Evolutionary conservation across 2,888 invertebrate species (phyloP), one percentile per base, ranked within the genome.

Genomic region (Pantelozetes paolii): DNA sequence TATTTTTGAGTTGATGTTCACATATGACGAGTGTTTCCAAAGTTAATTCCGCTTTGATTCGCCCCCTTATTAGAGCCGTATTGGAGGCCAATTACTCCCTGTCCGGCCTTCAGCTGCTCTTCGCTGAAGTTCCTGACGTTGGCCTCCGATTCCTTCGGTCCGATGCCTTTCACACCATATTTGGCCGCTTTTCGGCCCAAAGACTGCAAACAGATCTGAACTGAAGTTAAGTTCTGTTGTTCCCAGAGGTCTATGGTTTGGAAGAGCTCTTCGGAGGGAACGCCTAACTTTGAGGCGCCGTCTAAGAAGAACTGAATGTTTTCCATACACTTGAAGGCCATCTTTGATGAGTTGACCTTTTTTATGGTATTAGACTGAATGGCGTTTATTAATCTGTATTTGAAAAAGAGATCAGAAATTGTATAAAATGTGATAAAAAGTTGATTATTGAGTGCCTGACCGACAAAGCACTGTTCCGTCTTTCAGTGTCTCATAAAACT

Each of bases 311-410:
- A 82, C 83, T 94, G 94, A 79, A 98, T 97, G 83, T 98, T 98
- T 84, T 98, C 97, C 97, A 98, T 98, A 84, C 94, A 94, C 82
- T 96, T 96, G 84, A 97, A 98, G 75, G 92, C 94, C 89, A 94
- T 90, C 81, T 89, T 88, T 75, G 90, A 90, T 79, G 88, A 88
- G 83, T 97, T 96, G 79, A 97, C 88, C 85, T 94, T 95, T 85
- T 94, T 95, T 40, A 98, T 89, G 72, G 89, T 87, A 62, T 90
- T 91, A 0, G 91, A 88, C 82, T 93, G 88, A 80, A 97, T 87
- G 78, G 86, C 86, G 84, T 97, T 97, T 32, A 89, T 91, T 80
- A 96, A 84, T 82, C 93, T 93, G 84, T 50, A 18, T 20, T n/a
- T 50, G 20, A 50, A 20, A 26, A 72, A n/a, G n/a, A n/a, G n/a